Conservation (phyloP, 2,888 invertebrate genomes). For the Criorhina ranunculi region DNA sequence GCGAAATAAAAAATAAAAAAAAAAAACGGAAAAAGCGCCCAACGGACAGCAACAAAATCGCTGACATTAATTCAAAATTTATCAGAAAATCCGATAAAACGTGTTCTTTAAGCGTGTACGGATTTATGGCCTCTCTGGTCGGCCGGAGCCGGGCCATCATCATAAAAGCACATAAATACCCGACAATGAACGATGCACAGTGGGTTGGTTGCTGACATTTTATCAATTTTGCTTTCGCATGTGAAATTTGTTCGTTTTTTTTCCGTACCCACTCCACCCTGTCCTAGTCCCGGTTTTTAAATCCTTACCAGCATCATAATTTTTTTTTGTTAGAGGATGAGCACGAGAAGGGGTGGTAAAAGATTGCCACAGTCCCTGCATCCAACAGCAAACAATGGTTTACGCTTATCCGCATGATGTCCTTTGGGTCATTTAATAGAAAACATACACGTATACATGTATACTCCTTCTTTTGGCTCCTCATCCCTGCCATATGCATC, state of each 20-base stretch:
- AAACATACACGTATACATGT: slow-evolving; percentile 17
- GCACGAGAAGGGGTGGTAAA: too few relatives aligned
- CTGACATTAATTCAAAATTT: slow-evolving; percentile 72
- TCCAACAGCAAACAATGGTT: slow-evolving; percentile 53
- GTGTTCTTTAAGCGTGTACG: slow-evolving; percentile 58
- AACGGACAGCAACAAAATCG: slow-evolving; percentile 31
- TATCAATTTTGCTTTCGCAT: slow-evolving; percentile 64
- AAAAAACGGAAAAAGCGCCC: slow-evolving; percentile 6
- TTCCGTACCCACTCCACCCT: background rate
- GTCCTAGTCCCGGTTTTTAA: slow-evolving; percentile 10
- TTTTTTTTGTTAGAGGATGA: background rate
- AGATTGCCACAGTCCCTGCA: slow-evolving; percentile 45
- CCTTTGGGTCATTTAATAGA: slow-evolving; percentile 60
- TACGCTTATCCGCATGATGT: slow-evolving; percentile 58
- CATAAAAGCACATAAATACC: slow-evolving; percentile 66
- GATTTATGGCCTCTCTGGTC: slow-evolving; percentile 65
- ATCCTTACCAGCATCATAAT: slow-evolving; percentile 40
- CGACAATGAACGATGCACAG: slow-evolving; percentile 46
- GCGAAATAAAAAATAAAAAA: slow-evolving; percentile 25
- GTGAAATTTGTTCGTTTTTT: slow-evolving; percentile 42
- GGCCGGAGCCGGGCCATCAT: slow-evolving; percentile 42
- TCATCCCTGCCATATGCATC: slow-evolving; percentile 4
- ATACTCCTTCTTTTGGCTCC: slow-evolving; percentile 4
- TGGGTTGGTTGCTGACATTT: slow-evolving; percentile 68
- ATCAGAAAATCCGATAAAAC: slow-evolving; percentile 67